Evolutionary conservation across 2,888 invertebrate species (phyloP), one percentile per base, ranked within the genome.

Genomic region (Ophraella communa): DNA sequence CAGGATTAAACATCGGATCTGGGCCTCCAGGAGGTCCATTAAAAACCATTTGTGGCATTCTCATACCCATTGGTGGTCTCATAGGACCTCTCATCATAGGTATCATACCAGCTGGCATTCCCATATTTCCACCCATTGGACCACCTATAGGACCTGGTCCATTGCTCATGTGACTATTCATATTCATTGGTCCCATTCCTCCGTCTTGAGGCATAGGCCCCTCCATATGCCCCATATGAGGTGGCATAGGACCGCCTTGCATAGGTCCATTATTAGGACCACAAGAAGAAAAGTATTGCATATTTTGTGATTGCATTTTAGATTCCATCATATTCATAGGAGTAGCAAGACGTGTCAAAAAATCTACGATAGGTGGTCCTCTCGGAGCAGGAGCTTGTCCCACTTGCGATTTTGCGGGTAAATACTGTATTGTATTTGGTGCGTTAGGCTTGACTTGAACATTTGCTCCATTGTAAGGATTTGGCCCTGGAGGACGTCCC

Each of bases 391-490:
- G 0, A 91, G 91, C 57, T 87, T 89, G 27, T 86, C 89, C 87
- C 76, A 90, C 89, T 79, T 95, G 95, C n/a, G 96, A 94, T 83
- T 96, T 88, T 56, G 96, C 94, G 20, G 98, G 98, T 81, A 97
- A 88, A 86, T 98, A 98, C 85, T 98, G 97, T 80, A 98, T 98
- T 35, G 98, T 98, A 83, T 98, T 98, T 0, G 98, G 97, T 10
- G 97, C 96, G 82, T 94, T 96, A 8, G 97, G 93, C 83, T 97
- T 97, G 23, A 98, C 96, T 83, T 95, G 94, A 44, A 95, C 92
- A 82, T 94, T 96, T 49, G 91, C 88, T 71, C 90, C 90, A 75
- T 90, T 90, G 77, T 89, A 89, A 1, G 87, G 86, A 77, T 85
- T 87, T 52, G 70, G 69, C 45, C 80, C 87, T 57, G 86, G 87